phyloP scores from a whole-genome alignment of 2,113 vertebrate species.

The human region GRCh38 chr11:44225501-44226000 shows the following conservation, averaged over 20 bases:
- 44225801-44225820: not conserved
- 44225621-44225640: not conserved
- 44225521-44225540: fast-evolving
- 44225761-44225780: not conserved
- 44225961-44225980: not conserved
- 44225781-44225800: not conserved
- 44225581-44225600: too few species aligned
- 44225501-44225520: fast-evolving
- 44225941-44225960: not conserved
- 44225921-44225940: not conserved
- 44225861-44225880: fast-evolving
- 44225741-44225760: fast-evolving
- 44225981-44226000: not conserved
- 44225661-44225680: not conserved
- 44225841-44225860: not conserved
- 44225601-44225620: not conserved
- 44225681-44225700: not conserved
- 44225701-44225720: not conserved
- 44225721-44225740: not conserved
- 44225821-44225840: fast-evolving
- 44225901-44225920: not conserved
- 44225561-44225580: not conserved
- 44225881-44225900: not conserved
- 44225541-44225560: not conserved
- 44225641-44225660: not conserved